Evolutionary conservation across 1,140 invertebrate species (phyloP), one percentile per base, ranked within the genome.

Genomic region (Drosophila murphyi): DNA sequence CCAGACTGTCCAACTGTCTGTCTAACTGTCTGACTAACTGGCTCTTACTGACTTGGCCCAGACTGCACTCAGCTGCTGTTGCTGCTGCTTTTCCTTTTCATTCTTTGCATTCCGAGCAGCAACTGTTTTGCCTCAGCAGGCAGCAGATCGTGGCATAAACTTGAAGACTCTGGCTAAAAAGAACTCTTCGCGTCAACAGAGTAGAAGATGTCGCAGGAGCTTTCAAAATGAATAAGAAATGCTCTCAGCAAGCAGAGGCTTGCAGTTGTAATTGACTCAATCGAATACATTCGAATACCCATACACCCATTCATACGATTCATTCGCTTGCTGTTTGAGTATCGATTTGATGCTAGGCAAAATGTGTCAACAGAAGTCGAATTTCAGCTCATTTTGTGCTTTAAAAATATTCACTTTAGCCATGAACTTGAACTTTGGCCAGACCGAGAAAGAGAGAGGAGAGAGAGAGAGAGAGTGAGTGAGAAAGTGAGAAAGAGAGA

Each of bases 341-440:
- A 61, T 47, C 32, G 41, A n/a, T 31, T 62, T 29, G 29, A 62
- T 31, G 43, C n/a, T 29, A 35, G 35, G 45, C 45, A 35, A 35
- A 59, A 59, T 41, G n/a, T 41, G 10, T n/a, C 6, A 8, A 41
- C 10, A 3, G n/a, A n/a, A 43, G 39, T 43, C 10, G 10, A 39
- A 39, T 3, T 39, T 39, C 10, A 39, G 20, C 10, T 7, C 7
- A 39, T 8, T 50, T 68, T 52, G 39, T 39, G 50, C 41, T 56
- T 64, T 43, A 55, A 71, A 60, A 35, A 64, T 41, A 64, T 39
- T 29, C 48, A 31, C 41, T 60, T 67, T 69, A 67, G 54, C 31
- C 70, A 37, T 74, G 65, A 70, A 70, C 67, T 74, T 62, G 72
- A 74, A 74, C 35, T 70, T 50, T 41, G 39, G 56, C 28, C n/a